Evolutionary conservation across 2,797 vertebrate genomes (phyloP).

Genomic region (Paramormyrops hopkinsi): DNA sequence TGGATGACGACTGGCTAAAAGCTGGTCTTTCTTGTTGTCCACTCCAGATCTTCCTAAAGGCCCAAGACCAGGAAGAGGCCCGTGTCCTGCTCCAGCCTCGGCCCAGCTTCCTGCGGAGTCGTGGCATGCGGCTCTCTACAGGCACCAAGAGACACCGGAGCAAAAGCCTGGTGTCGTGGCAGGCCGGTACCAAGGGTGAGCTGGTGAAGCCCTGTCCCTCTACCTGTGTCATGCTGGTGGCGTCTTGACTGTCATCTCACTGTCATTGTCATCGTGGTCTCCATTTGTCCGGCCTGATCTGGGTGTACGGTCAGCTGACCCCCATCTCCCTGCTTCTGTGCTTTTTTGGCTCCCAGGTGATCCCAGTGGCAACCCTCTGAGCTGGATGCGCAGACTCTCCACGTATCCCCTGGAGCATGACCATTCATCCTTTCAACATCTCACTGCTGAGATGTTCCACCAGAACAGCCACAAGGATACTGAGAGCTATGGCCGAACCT

Average conservation of each 20-base stretch:
- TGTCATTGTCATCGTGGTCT: not conserved
- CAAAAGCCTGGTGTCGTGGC: conserved; percentile 73
- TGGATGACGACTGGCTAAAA: not conserved
- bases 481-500: not conserved
- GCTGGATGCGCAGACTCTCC: conserved; percentile 44
- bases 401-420: conserved; percentile 93
- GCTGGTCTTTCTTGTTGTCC: not conserved
- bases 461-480: not conserved
- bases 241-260: not conserved
- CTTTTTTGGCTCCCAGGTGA: not conserved
- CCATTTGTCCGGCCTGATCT: not conserved
- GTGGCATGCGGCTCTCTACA: conserved; percentile 87
- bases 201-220: conserved; percentile 25
- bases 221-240: not conserved
- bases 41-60: conserved; percentile 80
- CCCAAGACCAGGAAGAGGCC: conserved; percentile 81
- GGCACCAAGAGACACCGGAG: conserved; percentile 81
- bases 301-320: not conserved
- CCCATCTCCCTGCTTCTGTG: not conserved
- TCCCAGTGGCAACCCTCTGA: not conserved
- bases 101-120: conserved; percentile 74
- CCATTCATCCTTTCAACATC: conserved; percentile 48
- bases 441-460: not conserved
- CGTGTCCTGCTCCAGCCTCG: conserved; percentile 71
- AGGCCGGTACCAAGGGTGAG: conserved; percentile 91